Percentiles rank a stretch among this genome's conserved stretches.
phyloP scores from a whole-genome alignment of 2,888 invertebrate species.

The Pollenia angustigena region DNA sequence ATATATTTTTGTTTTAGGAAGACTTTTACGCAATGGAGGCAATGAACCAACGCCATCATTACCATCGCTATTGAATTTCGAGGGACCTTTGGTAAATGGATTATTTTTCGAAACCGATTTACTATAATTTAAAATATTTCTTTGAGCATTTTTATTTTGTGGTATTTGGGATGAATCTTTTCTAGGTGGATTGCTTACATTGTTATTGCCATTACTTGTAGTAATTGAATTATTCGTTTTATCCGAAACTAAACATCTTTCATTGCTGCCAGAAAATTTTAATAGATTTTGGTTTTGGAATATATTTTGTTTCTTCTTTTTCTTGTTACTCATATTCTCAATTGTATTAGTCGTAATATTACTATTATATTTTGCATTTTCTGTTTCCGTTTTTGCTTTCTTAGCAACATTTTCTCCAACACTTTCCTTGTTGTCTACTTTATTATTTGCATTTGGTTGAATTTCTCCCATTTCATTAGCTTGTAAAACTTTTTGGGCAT shows the following conservation, averaged over 20 bases:
- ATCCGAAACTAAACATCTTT: neutral
- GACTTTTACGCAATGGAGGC: slow-evolving; percentile 75
- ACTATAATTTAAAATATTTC: neutral
- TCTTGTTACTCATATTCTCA: slow-evolving; percentile 7
- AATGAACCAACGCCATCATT: slow-evolving; percentile 23
- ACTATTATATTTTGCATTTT: neutral
- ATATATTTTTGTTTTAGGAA: slow-evolving; percentile 43
- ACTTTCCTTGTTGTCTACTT: neutral
- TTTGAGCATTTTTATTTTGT: neutral
- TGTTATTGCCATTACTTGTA: neutral
- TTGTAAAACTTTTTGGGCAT: neutral
- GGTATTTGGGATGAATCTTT: neutral
- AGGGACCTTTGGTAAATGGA: slow-evolving; percentile 49
- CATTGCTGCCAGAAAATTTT: neutral
- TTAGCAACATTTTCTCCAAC: slow-evolving; percentile 24
- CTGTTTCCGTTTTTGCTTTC: slow-evolving; percentile 32
- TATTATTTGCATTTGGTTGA: neutral
- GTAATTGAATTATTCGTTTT: neutral
- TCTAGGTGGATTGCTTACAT: neutral
- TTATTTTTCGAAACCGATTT: slow-evolving; percentile 33
- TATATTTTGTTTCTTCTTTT: slow-evolving; percentile 58
- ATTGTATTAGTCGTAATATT: neutral
- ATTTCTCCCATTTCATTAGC: neutral
- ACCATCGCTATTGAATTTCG: neutral
- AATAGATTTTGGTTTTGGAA: neutral